Evolutionary conservation across 1,140 invertebrate species (phyloP), one percentile per base, ranked within the genome.

Genomic region (Panagrolaimus sp.): DNA sequence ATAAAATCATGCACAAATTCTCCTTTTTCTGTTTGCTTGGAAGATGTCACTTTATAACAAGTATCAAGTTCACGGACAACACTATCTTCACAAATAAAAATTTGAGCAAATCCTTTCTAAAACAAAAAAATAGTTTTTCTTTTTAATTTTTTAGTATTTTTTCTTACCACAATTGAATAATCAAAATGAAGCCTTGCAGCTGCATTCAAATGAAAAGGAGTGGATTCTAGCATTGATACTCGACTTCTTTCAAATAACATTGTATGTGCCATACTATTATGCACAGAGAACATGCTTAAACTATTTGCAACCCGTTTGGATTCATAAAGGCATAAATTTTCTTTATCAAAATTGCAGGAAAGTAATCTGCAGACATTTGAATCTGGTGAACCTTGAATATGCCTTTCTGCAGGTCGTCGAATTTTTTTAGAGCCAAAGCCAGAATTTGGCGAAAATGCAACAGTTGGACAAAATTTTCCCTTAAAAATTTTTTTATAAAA

Each of bases 11-110:
- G 74, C 17, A 72, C 67, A 62, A 67, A 74, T n/a, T 43, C 38
- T 45, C 68, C 72, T 65, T 63, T 67, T 52, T 10, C 9, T n/a
- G 65, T 46, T 10, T 63, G 75, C 32, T 68, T 65, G 9, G 71
- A 21, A 43, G 62, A 75, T 17, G 45, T 63, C 9, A 73, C 71
- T 44, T 43, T 55, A 44, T 73, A 73, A 46, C 71, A 73, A 17
- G 46, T 43, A 32, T 73, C 71, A 21, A 80, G 67, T 62, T 81
- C 80, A 46, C 73, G 72, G 14, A 52, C 58, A 15, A 73, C 68
- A 62, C 77, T 79, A 44, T 81, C 79, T 67, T 81, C 77, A 63
- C 79, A 81, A 21, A 81, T 71, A 68, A 81, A 82, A n/a, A 81
- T 17, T 38, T 76, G 65, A 43, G 73, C 72, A 7, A 71, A 63